Evolutionary conservation across 2,797 vertebrate species (phyloP).

Genomic region (Phoeniculus purpureus): DNA sequence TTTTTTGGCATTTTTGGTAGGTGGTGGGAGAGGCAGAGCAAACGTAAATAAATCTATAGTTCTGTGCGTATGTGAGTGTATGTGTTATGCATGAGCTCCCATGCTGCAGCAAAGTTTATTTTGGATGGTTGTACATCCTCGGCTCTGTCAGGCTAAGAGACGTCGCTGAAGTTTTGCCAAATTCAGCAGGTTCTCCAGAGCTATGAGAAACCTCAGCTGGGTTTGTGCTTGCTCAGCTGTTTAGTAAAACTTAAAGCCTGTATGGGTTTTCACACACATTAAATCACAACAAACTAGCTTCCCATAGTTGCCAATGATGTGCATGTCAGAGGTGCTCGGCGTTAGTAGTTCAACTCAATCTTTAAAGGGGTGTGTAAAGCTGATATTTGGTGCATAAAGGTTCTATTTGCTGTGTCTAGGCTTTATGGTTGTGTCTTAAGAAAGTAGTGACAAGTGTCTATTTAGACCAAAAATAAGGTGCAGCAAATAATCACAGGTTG

Average conservation of each 20-base stretch:
- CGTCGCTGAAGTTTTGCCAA: not conserved
- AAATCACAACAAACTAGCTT: not conserved
- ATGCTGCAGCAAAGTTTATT: not conserved
- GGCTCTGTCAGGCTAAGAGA: not conserved
- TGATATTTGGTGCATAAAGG: not conserved
- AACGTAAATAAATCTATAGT: not conserved
- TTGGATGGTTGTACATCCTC: rapidly evolving
- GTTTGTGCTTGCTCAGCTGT: constrained; percentile 50
- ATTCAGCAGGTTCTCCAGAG: constrained; percentile 45
- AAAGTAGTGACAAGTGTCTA: not conserved
- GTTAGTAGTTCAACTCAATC: not conserved
- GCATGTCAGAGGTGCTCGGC: not conserved
- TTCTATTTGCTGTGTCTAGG: not conserved
- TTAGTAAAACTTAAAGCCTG: not conserved
- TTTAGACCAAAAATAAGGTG: not conserved
- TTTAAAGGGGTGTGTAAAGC: not conserved
- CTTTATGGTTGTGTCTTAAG: not conserved
- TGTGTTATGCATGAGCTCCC: not conserved
- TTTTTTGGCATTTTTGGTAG: not conserved
- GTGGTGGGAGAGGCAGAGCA: not conserved
- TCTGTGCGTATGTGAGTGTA: not conserved
- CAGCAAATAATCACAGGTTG: not conserved
- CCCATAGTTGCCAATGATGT: not conserved
- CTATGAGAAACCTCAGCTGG: not conserved
- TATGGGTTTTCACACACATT: not conserved